Conservation (phyloP, 35 echinoderm and acorn worm species). For the Ptychodera flava region DNA sequence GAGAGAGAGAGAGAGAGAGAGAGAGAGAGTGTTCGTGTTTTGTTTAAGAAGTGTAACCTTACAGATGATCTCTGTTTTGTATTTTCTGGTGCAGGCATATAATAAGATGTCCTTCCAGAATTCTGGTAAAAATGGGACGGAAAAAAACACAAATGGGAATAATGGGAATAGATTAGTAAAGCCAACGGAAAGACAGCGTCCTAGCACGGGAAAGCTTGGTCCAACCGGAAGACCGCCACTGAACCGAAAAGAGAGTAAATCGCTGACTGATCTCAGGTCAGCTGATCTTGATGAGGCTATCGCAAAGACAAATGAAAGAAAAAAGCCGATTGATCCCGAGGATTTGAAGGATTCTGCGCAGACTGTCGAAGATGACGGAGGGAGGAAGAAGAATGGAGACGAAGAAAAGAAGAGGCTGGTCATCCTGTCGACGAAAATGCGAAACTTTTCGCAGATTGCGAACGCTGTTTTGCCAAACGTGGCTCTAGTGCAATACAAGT, state of each 20-base stretch:
- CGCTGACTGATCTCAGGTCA: neutral
- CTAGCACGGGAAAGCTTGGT: neutral
- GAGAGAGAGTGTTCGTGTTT: too few relatives aligned
- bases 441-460: constrained; percentile 56
- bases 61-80: neutral
- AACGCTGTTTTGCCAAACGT: constrained; percentile 68
- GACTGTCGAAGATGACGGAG: neutral
- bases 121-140: neutral
- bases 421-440: constrained; percentile 81
- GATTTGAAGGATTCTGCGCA: neutral
- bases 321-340: neutral
- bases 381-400: neutral
- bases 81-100: neutral
- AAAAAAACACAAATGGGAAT: neutral
- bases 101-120: neutral
- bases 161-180: neutral
- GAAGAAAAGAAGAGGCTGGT: constrained; percentile 45
- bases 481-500: constrained; percentile 89
- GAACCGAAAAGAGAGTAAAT: neutral
- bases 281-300: neutral
- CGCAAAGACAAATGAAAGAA: neutral
- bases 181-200: neutral
- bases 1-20: too few relatives aligned
- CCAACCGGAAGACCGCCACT: neutral
- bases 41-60: too few relatives aligned